Evolutionary conservation across 2,888 invertebrate genomes (phyloP).

Genomic region (Cosmorhoe ocellata): DNA sequence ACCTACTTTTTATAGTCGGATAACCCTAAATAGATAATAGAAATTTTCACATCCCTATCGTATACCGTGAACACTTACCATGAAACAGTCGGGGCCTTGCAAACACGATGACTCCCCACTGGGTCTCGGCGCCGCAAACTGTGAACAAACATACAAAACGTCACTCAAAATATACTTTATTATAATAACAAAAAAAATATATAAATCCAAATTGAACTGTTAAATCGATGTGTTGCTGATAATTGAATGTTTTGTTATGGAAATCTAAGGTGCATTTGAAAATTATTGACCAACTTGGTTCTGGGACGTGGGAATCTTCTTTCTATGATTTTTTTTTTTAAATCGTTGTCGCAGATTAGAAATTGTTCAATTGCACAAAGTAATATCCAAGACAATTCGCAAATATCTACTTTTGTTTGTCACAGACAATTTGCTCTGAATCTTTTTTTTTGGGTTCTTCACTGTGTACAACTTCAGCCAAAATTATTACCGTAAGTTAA

Average conservation of each 20-base stretch:
- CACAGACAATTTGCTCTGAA: too few relatives aligned
- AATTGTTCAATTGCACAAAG: too few relatives aligned
- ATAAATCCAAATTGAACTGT: constrained; percentile 26
- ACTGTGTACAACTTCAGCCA: too few relatives aligned
- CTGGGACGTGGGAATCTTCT: constrained; percentile 9
- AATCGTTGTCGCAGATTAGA: too few relatives aligned
- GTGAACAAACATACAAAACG: constrained; percentile 74
- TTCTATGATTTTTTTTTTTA: neutral
- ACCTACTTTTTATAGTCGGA: too few relatives aligned
- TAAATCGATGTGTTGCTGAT: constrained; percentile 22
- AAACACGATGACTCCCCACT: constrained; percentile 86
- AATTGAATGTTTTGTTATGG: constrained; percentile 26
- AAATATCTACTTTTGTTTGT: too few relatives aligned
- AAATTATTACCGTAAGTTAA: too few relatives aligned
- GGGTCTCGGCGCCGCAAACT: constrained; percentile 85
- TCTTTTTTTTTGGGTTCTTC: too few relatives aligned
- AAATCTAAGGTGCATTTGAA: constrained; percentile 1
- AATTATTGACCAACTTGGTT: constrained; percentile 4
- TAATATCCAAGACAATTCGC: too few relatives aligned
- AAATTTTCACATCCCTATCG: constrained; percentile 13
- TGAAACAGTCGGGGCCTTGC: constrained; percentile 87
- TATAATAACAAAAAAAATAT: constrained; percentile 33
- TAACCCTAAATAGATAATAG: neutral
- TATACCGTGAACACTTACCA: constrained; percentile 78
- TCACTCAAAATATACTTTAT: constrained; percentile 48